A percentile compares a stretch with the other conserved stretches of the same genome.
Conservation (phyloP, 2,888 invertebrate species). For the Falcaria lacertinaria region DNA sequence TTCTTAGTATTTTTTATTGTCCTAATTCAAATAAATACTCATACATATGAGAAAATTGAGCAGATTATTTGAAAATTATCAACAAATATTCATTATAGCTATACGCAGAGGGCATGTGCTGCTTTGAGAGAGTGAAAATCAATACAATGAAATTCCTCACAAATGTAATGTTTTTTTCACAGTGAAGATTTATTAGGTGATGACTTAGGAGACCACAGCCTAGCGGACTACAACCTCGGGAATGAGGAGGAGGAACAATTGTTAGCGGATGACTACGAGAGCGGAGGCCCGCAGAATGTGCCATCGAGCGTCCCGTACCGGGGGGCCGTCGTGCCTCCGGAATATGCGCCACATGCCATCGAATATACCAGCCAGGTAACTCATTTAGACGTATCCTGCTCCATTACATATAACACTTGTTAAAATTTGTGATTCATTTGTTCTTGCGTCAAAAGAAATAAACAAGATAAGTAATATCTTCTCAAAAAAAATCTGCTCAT, state of each 20-base stretch:
- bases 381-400: too few relatives aligned
- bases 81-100: too few relatives aligned
- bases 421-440: too few relatives aligned
- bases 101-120: too few relatives aligned
- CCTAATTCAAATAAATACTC: neutral
- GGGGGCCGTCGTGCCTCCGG: constrained; percentile 37
- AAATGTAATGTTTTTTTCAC: constrained; percentile 33
- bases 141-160: too few relatives aligned
- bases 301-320: constrained; percentile 46
- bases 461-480: too few relatives aligned
- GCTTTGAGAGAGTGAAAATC: constrained; percentile 6
- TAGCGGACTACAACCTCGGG: constrained; percentile 72
- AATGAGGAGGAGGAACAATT: constrained; percentile 75
- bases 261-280: constrained; percentile 68
- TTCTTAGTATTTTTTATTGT: constrained; percentile 3
- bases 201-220: constrained; percentile 72
- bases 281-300: constrained; percentile 58
- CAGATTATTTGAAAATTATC: too few relatives aligned
- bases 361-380: constrained; percentile 52
- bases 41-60: too few relatives aligned
- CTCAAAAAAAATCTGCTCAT: too few relatives aligned
- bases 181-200: constrained; percentile 75
- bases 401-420: too few relatives aligned
- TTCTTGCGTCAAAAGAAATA: too few relatives aligned
- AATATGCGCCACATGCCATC: constrained; percentile 44